A percentile compares a stretch with the other conserved stretches of the same genome.
Evolutionary conservation across 1,140 invertebrate genomes (phyloP).

Genomic region (Drosophila simulans): DNA sequence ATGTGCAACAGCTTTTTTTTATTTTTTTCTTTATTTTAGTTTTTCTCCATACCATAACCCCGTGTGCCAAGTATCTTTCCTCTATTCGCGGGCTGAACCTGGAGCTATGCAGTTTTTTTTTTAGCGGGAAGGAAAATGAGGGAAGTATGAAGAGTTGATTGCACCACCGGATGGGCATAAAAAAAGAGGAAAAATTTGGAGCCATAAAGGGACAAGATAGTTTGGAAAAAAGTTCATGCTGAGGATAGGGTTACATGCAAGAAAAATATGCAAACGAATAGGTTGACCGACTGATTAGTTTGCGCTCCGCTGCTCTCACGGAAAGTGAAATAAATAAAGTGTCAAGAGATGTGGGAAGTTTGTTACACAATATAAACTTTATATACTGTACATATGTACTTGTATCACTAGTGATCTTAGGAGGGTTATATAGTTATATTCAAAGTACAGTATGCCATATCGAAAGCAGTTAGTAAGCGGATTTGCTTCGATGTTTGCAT

Average conservation of each 20-base stretch:
- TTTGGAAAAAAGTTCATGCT: not conserved
- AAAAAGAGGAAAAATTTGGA: not conserved
- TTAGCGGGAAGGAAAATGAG: slow-evolving; percentile 30
- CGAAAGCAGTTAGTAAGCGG: not conserved
- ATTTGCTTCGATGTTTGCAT: not conserved
- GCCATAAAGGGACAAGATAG: not conserved
- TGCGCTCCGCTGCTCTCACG: slow-evolving; percentile 2
- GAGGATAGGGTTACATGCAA: slow-evolving; percentile 23
- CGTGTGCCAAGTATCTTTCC: slow-evolving; percentile 9
- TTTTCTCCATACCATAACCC: slow-evolving; percentile 9
- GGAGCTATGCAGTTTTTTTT: slow-evolving; percentile 28
- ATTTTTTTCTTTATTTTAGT: not conserved
- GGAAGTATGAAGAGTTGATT: slow-evolving; percentile 40
- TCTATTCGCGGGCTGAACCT: not conserved
- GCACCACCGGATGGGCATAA: slow-evolving; percentile 38
- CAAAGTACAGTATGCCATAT: not conserved
- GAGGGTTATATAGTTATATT: too few relatives aligned
- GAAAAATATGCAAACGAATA: slow-evolving; percentile 7
- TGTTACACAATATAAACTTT: not conserved
- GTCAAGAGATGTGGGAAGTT: not conserved
- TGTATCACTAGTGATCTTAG: too few relatives aligned
- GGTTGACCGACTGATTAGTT: slow-evolving; percentile 13
- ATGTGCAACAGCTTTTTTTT: slow-evolving; percentile 44
- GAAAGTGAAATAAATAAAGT: slow-evolving; percentile 6
- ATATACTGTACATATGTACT: too few relatives aligned